These are phyloP conservation scores for Drosophila kikkawai DNA, from an alignment of 1,140 invertebrate genomes.

Conservation along the genomic window DNA sequence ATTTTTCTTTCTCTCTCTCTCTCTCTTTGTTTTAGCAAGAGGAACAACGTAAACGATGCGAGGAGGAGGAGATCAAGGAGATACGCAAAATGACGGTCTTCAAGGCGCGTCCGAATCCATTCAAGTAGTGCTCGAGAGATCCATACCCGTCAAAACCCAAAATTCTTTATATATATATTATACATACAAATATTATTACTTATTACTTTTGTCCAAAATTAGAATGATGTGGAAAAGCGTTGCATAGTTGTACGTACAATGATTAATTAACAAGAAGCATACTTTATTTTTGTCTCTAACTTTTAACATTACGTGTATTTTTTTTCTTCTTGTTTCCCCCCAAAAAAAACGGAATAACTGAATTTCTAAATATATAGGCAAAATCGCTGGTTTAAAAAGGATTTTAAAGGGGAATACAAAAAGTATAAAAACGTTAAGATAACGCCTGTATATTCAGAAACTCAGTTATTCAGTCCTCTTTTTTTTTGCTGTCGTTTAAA, in stretches of 20 bases:
- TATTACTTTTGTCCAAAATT: slow-evolving; percentile 37
- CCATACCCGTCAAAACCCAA: not conserved
- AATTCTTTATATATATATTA: slow-evolving; percentile 17
- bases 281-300: slow-evolving; percentile 30
- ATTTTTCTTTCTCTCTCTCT: no score
- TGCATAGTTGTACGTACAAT: slow-evolving; percentile 33
- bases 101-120: slow-evolving; percentile 84
- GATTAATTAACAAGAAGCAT: slow-evolving; percentile 13
- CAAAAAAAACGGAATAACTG: not conserved
- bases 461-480: not conserved
- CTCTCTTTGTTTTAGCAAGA: slow-evolving; percentile 75
- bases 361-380: not conserved
- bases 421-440: no score
- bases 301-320: slow-evolving; percentile 24
- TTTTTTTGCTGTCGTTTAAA: slow-evolving; percentile 16
- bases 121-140: slow-evolving; percentile 60
- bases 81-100: slow-evolving; percentile 78
- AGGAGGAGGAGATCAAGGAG: slow-evolving; percentile 68
- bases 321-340: not conserved
- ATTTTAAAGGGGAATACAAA: not conserved
- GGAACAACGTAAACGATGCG: slow-evolving; percentile 71
- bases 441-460: not conserved
- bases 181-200: slow-evolving; percentile 1
- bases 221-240: slow-evolving; percentile 19
- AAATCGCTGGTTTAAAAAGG: not conserved